Base-by-base conservation (phyloP, 2,797 vertebrate genomes). In the Acrocephalus scirpaceus region DNA sequence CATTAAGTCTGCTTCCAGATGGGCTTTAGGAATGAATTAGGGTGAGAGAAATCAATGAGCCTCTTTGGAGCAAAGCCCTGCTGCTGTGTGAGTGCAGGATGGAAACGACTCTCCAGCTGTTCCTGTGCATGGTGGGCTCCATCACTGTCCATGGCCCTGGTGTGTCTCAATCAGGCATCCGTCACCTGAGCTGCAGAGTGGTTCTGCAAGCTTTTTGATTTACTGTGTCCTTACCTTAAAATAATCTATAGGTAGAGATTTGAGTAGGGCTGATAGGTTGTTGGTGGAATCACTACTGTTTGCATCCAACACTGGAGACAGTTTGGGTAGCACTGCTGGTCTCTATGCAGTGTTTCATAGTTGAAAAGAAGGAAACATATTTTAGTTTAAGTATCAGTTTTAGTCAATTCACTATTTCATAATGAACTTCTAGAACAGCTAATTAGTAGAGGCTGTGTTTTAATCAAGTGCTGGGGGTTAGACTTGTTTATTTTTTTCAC, bases 261-360 rank as follows among this genome's bases (percentile, higher is more conserved):
- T 9, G 45, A 25, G 86, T 25, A 44, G 27, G n/a, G 50, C 20
- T 61, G 34, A 18, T 73, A 32, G 2, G 4, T 29, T 25, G 2
- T 38, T 2, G 1, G 13, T 18, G 10, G 16, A 29, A 53, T 77
- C 36, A 20, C 12, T 22, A 53, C 44, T 23, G 29, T 64, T 61
- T 74, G 38, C 45, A 16, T 66, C 14, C 9, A 5, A 23, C 23
- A 3, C 42, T 44, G 42, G 27, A 25, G 12, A 6, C 40, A n/a
- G 10, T 54, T 25, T 8, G 11, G 48, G 34, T 27, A 19, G 30
- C 25, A 5, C 8, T 27, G 57, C 54, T 90, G 34, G 38, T 18
- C 12, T 47, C 15, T 18, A 0, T 14, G 30, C 10, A 26, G 13
- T 7, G 2, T n/a, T 51, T 29, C 17, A 1, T 14, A 27, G 27